phyloP scores from a whole-genome alignment of 2,113 vertebrate species.

The Nothocercus julius region DNA sequence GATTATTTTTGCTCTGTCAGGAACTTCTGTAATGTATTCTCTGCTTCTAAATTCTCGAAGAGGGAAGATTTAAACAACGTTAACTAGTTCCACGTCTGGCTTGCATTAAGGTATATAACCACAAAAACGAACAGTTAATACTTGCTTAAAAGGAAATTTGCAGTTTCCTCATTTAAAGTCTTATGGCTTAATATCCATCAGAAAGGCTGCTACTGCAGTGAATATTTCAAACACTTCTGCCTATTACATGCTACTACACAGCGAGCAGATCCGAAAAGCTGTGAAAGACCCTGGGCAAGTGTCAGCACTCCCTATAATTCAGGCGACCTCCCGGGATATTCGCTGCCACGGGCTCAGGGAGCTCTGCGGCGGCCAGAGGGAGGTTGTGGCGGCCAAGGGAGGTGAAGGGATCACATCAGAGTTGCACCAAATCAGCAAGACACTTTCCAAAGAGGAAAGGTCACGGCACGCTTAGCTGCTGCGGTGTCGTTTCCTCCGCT shows the following conservation, averaged over 20 bases:
- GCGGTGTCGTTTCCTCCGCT: constrained; percentile 73
- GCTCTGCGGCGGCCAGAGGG: neutral
- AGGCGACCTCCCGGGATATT: neutral
- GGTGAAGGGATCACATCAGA: neutral
- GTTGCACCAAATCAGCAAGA: neutral
- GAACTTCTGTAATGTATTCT: neutral
- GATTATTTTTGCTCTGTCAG: constrained; percentile 1
- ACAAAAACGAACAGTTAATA: constrained; percentile 53
- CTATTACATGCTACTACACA: constrained; percentile 6
- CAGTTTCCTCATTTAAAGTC: constrained; percentile 72
- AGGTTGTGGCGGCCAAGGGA: neutral
- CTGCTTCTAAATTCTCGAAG: neutral
- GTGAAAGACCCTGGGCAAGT: neutral
- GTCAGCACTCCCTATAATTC: neutral
- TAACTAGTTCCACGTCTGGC: constrained; percentile 55
- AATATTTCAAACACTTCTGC: constrained; percentile 70
- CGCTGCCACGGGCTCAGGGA: neutral
- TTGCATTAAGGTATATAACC: constrained; percentile 52
- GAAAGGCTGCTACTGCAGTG: constrained; percentile 55
- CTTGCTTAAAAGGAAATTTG: constrained; percentile 69
- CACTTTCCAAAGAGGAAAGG: constrained; percentile 59
- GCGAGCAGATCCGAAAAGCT: neutral
- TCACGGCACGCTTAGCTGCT: constrained; percentile 53
- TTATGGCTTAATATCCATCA: constrained; percentile 57
- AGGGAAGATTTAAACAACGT: constrained; percentile 48